Evolutionary conservation across 2,888 invertebrate species (phyloP), one percentile per base, ranked within the genome.

Genomic region (Agriopis leucophaearia): DNA sequence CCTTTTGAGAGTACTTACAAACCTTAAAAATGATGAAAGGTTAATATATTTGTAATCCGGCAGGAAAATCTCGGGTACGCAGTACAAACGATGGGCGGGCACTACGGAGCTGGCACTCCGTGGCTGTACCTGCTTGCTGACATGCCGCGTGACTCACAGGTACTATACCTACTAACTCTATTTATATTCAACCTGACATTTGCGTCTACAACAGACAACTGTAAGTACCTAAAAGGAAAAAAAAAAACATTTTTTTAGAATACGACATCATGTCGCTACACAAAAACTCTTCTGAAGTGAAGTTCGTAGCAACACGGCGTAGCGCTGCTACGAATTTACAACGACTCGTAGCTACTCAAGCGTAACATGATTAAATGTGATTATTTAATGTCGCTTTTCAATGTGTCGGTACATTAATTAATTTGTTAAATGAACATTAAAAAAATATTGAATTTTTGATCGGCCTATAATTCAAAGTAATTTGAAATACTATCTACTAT

Each of bases 71-170:
- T 90, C 70, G 90, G 89, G 73, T 95, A 95, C 81, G 91, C 93
- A 40, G 81, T 94, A 70, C 94, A 95, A 35, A 89, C 94, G 70
- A 82, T 95, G 82, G 89, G 94, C 38, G 93, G 94, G n/a, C 95
- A 95, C 79, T 95, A 94, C 85, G 77, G 83, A 4, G 80, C 85
- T 40, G 83, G 77, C 35, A 81, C 88, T 6, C 91, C 92, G 9
- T 91, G 91, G 92, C 74, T 91, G 10, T 94, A 94, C 78, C 81
- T 90, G 8, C 85, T 91, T 44, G 83, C 90, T 62, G 92, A 91
- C 64, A 78, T 89, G 78, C 90, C 93, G 18, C 89, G 84, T 52
- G 92, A 93, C 61, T 83, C 91, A 73, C 92, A 92, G 92, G 93
- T 94, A 87, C 66, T 40, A 42, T 18, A 35, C 35, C 35, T 58